Percentiles rank a stretch among this genome's conserved stretches.
These are phyloP conservation scores for Seira sanloemensis DNA, from an alignment of 2,888 invertebrate genomes.

Conservation along the genomic window DNA sequence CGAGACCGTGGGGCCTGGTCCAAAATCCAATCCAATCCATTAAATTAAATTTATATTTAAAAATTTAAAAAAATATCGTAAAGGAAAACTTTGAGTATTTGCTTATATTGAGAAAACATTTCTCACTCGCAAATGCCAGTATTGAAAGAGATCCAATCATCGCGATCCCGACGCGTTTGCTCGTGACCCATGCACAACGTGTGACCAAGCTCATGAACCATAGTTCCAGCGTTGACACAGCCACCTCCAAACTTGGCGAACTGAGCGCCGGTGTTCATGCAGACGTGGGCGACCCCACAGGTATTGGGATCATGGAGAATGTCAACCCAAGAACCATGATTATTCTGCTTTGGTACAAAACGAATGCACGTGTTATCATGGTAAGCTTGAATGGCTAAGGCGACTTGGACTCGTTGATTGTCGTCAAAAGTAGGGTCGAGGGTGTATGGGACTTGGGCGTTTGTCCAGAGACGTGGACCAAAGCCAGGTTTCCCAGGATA, in stretches of 20 bases:
- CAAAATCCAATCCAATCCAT: slow-evolving; percentile 70
- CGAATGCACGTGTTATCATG: slow-evolving; percentile 71
- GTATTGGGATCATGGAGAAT: slow-evolving; percentile 67
- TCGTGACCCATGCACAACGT: slow-evolving; percentile 47
- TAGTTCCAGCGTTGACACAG: slow-evolving; percentile 5
- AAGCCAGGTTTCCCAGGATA: slow-evolving; percentile 67
- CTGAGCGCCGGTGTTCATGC: slow-evolving; percentile 65
- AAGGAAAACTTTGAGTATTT: no score
- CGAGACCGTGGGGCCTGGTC: slow-evolving; percentile 65
- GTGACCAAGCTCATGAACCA: slow-evolving; percentile 52
- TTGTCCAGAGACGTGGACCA: slow-evolving; percentile 70
- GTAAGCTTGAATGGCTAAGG: slow-evolving; percentile 67
- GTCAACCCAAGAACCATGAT: slow-evolving; percentile 68
- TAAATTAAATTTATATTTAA: no score
- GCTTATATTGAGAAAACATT: no score
- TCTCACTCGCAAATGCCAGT: not conserved
- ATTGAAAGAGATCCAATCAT: not conserved
- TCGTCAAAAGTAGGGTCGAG: slow-evolving; percentile 67
- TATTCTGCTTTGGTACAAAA: slow-evolving; percentile 64
- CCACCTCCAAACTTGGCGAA: slow-evolving; percentile 31
- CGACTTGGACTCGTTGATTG: slow-evolving; percentile 67
- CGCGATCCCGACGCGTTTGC: not conserved
- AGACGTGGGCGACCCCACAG: slow-evolving; percentile 70
- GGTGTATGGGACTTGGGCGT: slow-evolving; percentile 69
- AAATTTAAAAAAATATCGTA: no score